These are phyloP conservation scores for Guaruba guarouba DNA, from an alignment of 2,113 vertebrate species.

Conservation along the genomic window DNA sequence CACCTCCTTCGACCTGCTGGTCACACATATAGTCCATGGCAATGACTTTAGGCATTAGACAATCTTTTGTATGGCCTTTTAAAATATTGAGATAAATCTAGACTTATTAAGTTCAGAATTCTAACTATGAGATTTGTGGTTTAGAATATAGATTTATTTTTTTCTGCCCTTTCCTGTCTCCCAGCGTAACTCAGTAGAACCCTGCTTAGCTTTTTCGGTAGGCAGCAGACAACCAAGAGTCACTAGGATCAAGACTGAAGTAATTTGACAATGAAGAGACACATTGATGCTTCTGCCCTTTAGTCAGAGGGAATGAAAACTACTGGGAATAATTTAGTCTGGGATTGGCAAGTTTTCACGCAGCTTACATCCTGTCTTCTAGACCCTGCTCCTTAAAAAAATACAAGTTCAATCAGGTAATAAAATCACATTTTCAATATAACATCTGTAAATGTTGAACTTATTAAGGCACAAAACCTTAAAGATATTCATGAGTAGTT, in stretches of 20 bases:
- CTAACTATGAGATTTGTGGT: not conserved
- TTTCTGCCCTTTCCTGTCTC: rapidly evolving
- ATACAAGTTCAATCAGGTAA: not conserved
- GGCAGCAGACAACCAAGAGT: not conserved
- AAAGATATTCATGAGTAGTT: not conserved
- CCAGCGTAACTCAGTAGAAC: not conserved
- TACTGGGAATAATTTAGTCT: not conserved
- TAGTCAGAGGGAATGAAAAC: not conserved
- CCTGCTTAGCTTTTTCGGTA: not conserved
- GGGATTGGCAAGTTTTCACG: not conserved
- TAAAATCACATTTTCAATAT: not conserved
- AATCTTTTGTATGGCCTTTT: not conserved
- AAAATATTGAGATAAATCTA: not conserved
- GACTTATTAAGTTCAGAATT: not conserved
- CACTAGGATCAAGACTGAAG: not conserved
- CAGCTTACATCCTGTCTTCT: not conserved
- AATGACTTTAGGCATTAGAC: not conserved
- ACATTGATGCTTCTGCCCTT: not conserved
- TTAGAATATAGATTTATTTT: not conserved
- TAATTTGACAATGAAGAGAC: not conserved
- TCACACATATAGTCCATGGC: not conserved
- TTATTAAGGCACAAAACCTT: not conserved
- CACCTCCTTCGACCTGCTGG: not conserved
- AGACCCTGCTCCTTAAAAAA: not conserved
- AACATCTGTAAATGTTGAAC: not conserved